Conservation (phyloP, 1,140 invertebrate genomes). For the Rhyzopertha dominica region DNA sequence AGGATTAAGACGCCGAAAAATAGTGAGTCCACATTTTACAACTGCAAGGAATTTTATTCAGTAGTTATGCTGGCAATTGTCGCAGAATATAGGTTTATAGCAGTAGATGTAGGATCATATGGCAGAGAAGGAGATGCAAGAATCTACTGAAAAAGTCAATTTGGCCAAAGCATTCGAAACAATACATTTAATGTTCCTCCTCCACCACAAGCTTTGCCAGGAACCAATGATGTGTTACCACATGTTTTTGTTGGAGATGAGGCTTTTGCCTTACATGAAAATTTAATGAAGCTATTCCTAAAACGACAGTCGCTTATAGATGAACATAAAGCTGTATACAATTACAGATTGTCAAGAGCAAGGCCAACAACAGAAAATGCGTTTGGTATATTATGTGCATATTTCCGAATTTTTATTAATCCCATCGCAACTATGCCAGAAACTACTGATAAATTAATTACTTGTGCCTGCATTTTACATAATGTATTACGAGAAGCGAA, state of each 20-base stretch:
- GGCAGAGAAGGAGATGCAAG: too few relatives aligned
- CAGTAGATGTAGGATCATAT: too few relatives aligned
- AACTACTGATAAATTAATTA: constrained; percentile 34
- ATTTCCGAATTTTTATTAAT: constrained; percentile 36
- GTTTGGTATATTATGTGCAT: constrained; percentile 43
- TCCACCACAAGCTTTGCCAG: too few relatives aligned
- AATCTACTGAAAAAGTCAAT: too few relatives aligned
- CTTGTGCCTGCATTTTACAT: constrained; percentile 27
- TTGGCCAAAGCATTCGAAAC: too few relatives aligned
- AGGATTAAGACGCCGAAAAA: too few relatives aligned
- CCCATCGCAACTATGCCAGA: constrained; percentile 35
- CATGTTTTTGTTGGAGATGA: constrained; percentile 34
- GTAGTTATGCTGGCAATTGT: too few relatives aligned
- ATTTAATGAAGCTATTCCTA: constrained; percentile 34
- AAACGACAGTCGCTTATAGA: constrained; percentile 1
- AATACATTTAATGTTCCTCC: too few relatives aligned
- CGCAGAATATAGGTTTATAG: too few relatives aligned
- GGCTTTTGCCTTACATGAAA: constrained; percentile 28
- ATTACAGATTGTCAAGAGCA: constrained; percentile 46
- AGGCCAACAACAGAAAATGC: constrained; percentile 42
- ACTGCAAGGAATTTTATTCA: too few relatives aligned
- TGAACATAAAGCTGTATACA: constrained; percentile 43
- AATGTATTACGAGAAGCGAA: constrained; percentile 24
- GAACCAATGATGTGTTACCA: too few relatives aligned
- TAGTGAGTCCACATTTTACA: too few relatives aligned